These are phyloP conservation scores for Archips crataeganus DNA, from an alignment of 2,888 invertebrate species.

Conservation along the genomic window DNA sequence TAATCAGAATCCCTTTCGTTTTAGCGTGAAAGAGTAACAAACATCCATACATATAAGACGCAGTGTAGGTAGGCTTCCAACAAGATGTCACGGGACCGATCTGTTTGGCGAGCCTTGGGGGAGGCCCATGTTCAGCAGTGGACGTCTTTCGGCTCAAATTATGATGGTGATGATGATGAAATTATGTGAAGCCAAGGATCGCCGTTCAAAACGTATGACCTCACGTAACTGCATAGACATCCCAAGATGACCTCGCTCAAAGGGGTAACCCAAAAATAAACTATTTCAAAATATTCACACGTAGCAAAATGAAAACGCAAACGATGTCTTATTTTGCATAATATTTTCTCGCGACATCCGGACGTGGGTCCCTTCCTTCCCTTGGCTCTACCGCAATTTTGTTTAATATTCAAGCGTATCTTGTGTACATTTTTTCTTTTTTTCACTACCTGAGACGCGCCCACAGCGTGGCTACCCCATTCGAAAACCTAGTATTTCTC, in stretches of 20 bases:
- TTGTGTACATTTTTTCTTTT: conserved; percentile 7
- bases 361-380: conserved; percentile 17
- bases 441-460: not conserved
- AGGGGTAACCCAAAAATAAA: not conserved
- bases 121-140: too few relatives aligned
- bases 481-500: too few relatives aligned
- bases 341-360: conserved; percentile 21
- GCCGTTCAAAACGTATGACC: not conserved
- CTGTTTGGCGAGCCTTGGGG: too few relatives aligned
- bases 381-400: not conserved
- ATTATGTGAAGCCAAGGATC: too few relatives aligned
- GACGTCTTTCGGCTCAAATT: too few relatives aligned
- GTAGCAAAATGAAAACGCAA: conserved; percentile 23
- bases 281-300: conserved; percentile 10
- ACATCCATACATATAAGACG: too few relatives aligned
- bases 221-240: not conserved
- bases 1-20: too few relatives aligned
- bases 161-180: too few relatives aligned
- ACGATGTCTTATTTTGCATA: conserved; percentile 13
- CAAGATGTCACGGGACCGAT: too few relatives aligned
- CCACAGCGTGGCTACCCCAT: too few relatives aligned
- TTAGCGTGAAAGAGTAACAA: too few relatives aligned
- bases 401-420: conserved; percentile 7
- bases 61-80: too few relatives aligned
- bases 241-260: not conserved